Percentiles rank a stretch among this genome's conserved stretches.
Conservation (phyloP, 2,113 vertebrate genomes). For the Jacana jacana region DNA sequence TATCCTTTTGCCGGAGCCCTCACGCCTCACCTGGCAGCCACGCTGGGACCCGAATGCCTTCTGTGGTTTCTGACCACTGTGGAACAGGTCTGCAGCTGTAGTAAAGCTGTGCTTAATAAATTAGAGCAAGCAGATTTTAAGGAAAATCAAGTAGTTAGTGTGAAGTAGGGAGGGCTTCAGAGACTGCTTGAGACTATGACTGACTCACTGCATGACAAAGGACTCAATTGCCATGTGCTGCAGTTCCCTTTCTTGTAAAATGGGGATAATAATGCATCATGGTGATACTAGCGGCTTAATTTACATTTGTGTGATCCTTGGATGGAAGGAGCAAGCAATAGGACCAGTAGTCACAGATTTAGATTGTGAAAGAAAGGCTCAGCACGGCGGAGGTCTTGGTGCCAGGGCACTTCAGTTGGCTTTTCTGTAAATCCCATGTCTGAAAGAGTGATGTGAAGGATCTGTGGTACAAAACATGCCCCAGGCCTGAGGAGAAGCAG, state of each 20-base stretch:
- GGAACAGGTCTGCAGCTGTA: conserved; percentile 12
- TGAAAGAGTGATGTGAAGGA: neutral
- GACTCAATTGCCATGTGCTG: neutral
- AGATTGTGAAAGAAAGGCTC: neutral
- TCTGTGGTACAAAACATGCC: neutral
- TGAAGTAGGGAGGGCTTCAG: conserved; percentile 3
- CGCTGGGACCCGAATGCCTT: neutral
- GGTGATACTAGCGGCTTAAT: neutral
- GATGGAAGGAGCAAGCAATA: neutral
- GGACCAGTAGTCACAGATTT: conserved; percentile 4
- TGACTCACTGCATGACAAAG: neutral
- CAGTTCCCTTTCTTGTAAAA: neutral
- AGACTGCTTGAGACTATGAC: neutral
- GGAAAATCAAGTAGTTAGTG: neutral
- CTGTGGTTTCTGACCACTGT: neutral
- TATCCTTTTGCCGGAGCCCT: neutral
- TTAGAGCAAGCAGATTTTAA: neutral
- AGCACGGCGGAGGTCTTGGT: neutral
- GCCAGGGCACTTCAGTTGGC: neutral
- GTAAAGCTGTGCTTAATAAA: neutral
- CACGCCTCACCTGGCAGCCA: neutral
- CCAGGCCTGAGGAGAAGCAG: neutral
- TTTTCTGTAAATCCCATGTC: neutral
- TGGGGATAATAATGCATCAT: neutral
- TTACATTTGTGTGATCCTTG: neutral